phyloP scores from a whole-genome alignment of 2,797 vertebrate genomes.

The Rhinophrynus dorsalis region DNA sequence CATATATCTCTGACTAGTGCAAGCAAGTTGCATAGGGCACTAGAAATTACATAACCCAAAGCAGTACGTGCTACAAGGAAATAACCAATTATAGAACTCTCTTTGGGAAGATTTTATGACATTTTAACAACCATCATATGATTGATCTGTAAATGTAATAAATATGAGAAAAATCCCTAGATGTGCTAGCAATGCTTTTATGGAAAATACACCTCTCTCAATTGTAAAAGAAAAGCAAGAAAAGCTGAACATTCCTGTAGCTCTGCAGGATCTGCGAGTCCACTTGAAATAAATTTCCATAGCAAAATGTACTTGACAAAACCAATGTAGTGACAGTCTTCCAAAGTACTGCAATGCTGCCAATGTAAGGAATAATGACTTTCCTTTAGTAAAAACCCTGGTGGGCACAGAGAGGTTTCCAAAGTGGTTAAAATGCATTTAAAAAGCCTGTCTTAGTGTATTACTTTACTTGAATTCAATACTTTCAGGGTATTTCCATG shows the following conservation, averaged over 20 bases:
- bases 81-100: too few relatives aligned
- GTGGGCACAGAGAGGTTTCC: neutral
- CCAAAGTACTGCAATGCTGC: slow-evolving; percentile 10
- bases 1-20: too few relatives aligned
- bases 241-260: slow-evolving; percentile 18
- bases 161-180: too few relatives aligned
- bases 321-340: slow-evolving; percentile 22
- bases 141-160: too few relatives aligned
- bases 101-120: too few relatives aligned
- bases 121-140: too few relatives aligned
- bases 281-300: slow-evolving; percentile 50
- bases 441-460: too few relatives aligned
- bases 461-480: slow-evolving; percentile 22
- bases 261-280: neutral
- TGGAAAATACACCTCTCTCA: neutral
- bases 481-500: slow-evolving; percentile 25
- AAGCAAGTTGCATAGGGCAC: too few relatives aligned
- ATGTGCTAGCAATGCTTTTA: neutral
- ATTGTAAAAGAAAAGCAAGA: neutral
- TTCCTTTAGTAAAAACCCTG: slow-evolving; percentile 8
- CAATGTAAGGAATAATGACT: slow-evolving; percentile 22
- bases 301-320: slow-evolving; percentile 42
- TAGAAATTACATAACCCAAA: too few relatives aligned
- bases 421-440: too few relatives aligned
- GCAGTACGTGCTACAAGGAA: too few relatives aligned